Base-by-base conservation (phyloP, 2,113 vertebrate species). In the Pandion haliaetus region DNA sequence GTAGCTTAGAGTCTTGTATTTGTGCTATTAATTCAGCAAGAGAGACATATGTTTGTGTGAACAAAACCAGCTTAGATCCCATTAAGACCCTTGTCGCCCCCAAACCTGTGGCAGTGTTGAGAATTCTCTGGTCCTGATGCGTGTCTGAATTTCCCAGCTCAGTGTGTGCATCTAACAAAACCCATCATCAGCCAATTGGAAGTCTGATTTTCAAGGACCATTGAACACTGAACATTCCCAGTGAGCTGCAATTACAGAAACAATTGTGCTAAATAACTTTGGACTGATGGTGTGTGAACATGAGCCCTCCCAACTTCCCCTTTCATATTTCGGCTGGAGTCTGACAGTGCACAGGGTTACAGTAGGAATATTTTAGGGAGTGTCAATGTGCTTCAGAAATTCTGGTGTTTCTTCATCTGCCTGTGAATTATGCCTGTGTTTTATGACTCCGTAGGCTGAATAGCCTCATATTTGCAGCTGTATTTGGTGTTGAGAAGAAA, bases 251-350 rank as follows among this genome's bases (percentile, higher is more conserved):
- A 93, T 96, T 97, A 97, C 94, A 94, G 86, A 81, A 96, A 93
- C 67, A 95, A 93, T 91, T 93, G 78, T 86, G 88, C 86, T 95
- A 96, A 97, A 97, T 97, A 98, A 97, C 93, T 97, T 97, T 92
- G 67, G 73, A 73, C 42, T 79, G 92, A 93, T 92, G 94, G 74
- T 87, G 83, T 96, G 88, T 97, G 95, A 97, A 94, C 69, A 40
- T 66, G 44, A 96, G 24, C 38, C 82, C 81, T 96, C 74, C 59
- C 74, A 90, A 25, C 74, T 95, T 94, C 86, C 52, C 40, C n/a
- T 88, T 88, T 82, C 86, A 80, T 91, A 12, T 95, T 95, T 83
- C 5, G 4, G 14, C 49, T 82, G 54, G 71, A 94, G 70, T 71
- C 52, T 88, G 88, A 76, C 57, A 88, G 63, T 57, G 71, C 61